phyloP scores from a whole-genome alignment of 1,140 invertebrate genomes.

The Cydia pomonella region DNA sequence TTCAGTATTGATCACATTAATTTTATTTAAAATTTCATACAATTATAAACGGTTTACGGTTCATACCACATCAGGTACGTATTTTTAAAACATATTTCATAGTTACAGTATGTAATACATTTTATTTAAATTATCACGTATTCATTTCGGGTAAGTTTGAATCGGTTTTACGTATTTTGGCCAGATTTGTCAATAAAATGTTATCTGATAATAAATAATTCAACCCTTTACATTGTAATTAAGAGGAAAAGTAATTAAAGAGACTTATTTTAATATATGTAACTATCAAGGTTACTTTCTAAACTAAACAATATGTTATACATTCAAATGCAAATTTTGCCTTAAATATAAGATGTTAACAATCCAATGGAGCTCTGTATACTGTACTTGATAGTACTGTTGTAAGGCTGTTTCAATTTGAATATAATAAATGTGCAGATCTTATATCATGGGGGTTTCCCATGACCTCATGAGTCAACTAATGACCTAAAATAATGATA shows the following conservation, averaged over 20 bases:
- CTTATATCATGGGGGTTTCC: neutral
- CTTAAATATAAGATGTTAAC: neutral
- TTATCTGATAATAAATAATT: neutral
- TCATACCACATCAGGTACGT: constrained; percentile 35
- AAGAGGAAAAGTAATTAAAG: neutral
- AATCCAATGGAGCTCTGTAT: neutral
- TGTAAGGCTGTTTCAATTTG: too few species aligned
- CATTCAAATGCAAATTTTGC: neutral
- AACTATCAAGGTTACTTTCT: constrained; percentile 13
- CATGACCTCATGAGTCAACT: neutral
- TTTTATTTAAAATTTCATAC: constrained; percentile 13
- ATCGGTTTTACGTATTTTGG: neutral
- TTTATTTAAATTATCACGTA: neutral
- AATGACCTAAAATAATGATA: neutral
- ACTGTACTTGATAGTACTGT: too few species aligned
- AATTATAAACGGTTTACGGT: neutral
- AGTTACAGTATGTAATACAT: neutral
- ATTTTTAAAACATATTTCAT: constrained; percentile 33
- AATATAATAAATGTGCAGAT: neutral
- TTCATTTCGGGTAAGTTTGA: neutral
- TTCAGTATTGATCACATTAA: constrained; percentile 65
- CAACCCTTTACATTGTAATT: neutral
- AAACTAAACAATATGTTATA: constrained; percentile 22
- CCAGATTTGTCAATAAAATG: neutral
- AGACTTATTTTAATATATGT: neutral